Conservation (phyloP, 1,140 invertebrate genomes). For the Drosophila eugracilis region DNA sequence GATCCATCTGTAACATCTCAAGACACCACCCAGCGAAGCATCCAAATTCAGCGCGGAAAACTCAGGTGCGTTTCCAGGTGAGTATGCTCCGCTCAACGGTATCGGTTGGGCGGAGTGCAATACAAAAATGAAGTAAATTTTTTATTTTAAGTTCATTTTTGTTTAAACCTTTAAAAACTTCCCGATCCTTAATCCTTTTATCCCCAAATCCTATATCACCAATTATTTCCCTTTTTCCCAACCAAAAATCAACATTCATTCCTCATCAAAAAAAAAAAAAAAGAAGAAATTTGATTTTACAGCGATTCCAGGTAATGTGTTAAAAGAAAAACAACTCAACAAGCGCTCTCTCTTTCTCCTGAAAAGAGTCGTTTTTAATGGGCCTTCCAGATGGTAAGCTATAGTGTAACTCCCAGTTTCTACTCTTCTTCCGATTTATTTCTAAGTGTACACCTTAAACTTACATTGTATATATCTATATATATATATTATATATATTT, state of each 20-base stretch:
- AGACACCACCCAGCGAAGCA: no score
- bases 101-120: conserved; percentile 79
- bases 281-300: conserved; percentile 15
- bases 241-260: conserved; percentile 24
- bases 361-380: conserved; percentile 16
- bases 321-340: background rate
- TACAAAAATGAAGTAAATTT: conserved; percentile 73
- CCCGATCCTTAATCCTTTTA: conserved; percentile 13
- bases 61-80: conserved; percentile 52
- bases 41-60: background rate
- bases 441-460: conserved; percentile 46
- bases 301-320: conserved; percentile 66
- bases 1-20: conserved; percentile 8
- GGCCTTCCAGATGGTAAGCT: conserved; percentile 40
- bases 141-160: conserved; percentile 72
- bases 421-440: conserved; percentile 31
- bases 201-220: conserved; percentile 3
- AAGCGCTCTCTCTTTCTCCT: conserved; percentile 5
- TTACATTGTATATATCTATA: conserved; percentile 55
- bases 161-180: conserved; percentile 16
- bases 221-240: conserved; percentile 2
- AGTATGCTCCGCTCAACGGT: conserved; percentile 83
- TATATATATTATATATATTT: no score
- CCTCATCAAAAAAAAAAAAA: conserved; percentile 22
- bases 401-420: conserved; percentile 39